Percentiles rank a stretch among this genome's conserved stretches.
Conservation (phyloP, 2,888 invertebrate species). For the Parnassius orleans region DNA sequence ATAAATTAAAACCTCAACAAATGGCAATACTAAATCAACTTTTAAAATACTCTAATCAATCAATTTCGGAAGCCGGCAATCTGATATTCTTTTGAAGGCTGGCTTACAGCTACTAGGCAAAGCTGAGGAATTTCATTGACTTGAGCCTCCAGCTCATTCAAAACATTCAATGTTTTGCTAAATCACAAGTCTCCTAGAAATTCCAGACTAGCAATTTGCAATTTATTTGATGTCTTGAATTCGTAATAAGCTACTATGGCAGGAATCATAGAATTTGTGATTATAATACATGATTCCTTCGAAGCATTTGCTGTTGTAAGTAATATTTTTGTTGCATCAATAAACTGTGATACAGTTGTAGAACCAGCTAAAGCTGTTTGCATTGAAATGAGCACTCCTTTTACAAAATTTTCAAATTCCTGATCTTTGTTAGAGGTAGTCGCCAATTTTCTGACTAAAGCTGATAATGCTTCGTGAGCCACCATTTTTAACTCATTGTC, state of each 20-base stretch:
- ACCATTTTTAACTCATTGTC: slow-evolving; percentile 79
- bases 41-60: slow-evolving; percentile 72
- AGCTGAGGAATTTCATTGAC: slow-evolving; percentile 65
- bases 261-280: slow-evolving; percentile 78
- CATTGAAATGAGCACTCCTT: slow-evolving; percentile 74
- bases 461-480: slow-evolving; percentile 75
- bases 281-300: slow-evolving; percentile 77
- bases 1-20: slow-evolving; percentile 76
- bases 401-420: slow-evolving; percentile 69
- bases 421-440: slow-evolving; percentile 59
- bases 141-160: slow-evolving; percentile 44
- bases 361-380: slow-evolving; percentile 74
- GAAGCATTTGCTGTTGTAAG: slow-evolving; percentile 82
- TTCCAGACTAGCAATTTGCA: slow-evolving; percentile 64
- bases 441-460: slow-evolving; percentile 75
- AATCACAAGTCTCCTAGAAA: slow-evolving; percentile 61
- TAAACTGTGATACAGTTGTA: slow-evolving; percentile 73
- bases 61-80: slow-evolving; percentile 76
- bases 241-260: slow-evolving; percentile 62
- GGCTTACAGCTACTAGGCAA: slow-evolving; percentile 75
- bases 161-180: slow-evolving; percentile 56
- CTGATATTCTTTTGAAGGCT: slow-evolving; percentile 65
- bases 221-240: slow-evolving; percentile 56
- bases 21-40: slow-evolving; percentile 65
- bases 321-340: slow-evolving; percentile 74